These are phyloP conservation scores for Noctuana brunneofusca DNA, from an alignment of 2,888 invertebrate species.

Conservation along the genomic window DNA sequence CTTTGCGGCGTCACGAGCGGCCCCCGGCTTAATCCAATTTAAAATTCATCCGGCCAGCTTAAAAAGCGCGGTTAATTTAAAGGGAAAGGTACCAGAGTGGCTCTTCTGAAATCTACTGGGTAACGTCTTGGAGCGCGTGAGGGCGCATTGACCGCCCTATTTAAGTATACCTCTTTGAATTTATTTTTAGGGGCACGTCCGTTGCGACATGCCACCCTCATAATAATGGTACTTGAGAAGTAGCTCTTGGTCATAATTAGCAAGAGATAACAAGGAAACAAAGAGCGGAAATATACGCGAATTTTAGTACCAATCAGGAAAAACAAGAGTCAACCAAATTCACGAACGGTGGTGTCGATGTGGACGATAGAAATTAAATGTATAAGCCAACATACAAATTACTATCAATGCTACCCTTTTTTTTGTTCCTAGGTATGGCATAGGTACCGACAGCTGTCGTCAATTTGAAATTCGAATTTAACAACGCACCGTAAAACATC, in stretches of 20 bases:
- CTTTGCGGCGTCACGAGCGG: constrained; percentile 77
- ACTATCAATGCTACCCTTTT: neutral
- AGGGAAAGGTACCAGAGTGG: constrained; percentile 43
- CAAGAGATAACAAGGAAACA: constrained; percentile 2
- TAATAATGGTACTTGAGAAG: constrained; percentile 45
- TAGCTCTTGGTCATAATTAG: constrained; percentile 21
- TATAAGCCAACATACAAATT: neutral
- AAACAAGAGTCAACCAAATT: neutral
- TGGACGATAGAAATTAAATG: neutral
- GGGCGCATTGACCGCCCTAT: constrained; percentile 71
- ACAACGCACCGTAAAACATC: neutral
- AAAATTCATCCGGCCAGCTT: constrained; percentile 71
- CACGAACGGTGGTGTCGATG: neutral
- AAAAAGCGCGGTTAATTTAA: constrained; percentile 65
- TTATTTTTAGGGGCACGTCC: constrained; percentile 49
- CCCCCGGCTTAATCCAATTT: constrained; percentile 76
- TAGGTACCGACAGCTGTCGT: neutral
- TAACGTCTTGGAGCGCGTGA: constrained; percentile 65
- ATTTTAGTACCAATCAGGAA: neutral
- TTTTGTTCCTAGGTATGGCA: neutral
- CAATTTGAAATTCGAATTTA: constrained; percentile 7
- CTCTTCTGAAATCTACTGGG: constrained; percentile 58
- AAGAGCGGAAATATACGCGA: neutral
- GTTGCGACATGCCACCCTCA: constrained; percentile 47
- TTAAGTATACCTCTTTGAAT: constrained; percentile 64